These are phyloP conservation scores for Pardosa pseudoannulata DNA, from an alignment of 2,888 invertebrate genomes.

Conservation along the genomic window DNA sequence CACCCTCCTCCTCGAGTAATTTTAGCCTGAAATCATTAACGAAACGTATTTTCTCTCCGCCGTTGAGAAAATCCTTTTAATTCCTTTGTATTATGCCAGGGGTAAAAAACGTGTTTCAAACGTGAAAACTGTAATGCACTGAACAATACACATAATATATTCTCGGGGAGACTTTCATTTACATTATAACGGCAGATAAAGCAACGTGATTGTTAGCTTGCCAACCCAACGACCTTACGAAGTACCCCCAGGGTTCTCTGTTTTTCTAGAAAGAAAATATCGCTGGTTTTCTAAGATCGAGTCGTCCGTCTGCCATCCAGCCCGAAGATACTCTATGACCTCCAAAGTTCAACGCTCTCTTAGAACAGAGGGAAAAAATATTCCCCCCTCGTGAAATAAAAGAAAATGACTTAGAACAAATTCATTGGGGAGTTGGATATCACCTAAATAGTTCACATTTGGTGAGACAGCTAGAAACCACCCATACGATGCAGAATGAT, in stretches of 20 bases:
- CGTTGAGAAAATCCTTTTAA: no score
- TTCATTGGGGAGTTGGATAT: constrained; percentile 32
- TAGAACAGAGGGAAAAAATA: constrained; percentile 23
- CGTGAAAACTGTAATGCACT: no score
- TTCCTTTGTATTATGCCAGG: no score
- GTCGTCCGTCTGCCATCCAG: constrained; percentile 18
- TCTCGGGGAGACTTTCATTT: constrained; percentile 34
- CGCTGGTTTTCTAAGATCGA: background rate
- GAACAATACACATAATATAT: no score
- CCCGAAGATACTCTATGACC: constrained; percentile 60
- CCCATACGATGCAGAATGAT: constrained; percentile 34
- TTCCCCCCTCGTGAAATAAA: constrained; percentile 5
- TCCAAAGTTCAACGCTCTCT: constrained; percentile 51
- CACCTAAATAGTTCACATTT: constrained; percentile 39
- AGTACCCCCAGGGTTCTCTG: constrained; percentile 23
- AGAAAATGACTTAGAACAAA: constrained; percentile 11
- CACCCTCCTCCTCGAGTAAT: no score
- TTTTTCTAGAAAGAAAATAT: constrained; percentile 15
- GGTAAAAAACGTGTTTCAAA: no score
- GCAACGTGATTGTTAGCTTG: background rate
- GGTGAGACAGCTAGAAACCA: constrained; percentile 9
- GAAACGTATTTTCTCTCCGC: no score
- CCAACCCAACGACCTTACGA: constrained; percentile 23
- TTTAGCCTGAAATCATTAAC: no score
- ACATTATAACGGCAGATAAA: constrained; percentile 12